Base-by-base conservation (phyloP, 2,888 invertebrate species). In the Aelia acuminata region DNA sequence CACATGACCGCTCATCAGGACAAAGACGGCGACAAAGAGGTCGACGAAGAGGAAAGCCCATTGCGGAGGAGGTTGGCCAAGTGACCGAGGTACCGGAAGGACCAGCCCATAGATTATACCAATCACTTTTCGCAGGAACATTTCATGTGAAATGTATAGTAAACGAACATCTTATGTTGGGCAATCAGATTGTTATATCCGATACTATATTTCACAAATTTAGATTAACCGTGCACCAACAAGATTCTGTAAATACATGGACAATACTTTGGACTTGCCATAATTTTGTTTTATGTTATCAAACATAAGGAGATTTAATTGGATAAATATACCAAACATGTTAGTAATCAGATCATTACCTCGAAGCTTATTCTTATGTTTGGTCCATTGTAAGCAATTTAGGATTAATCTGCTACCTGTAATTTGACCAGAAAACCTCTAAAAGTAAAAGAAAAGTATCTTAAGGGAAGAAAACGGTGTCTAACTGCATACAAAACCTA, bases 1-100 rank as follows among this genome's bases (percentile, higher is more conserved):
- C 98, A 99, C 93, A 98, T 99, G 98, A 98, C 98, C 11, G 98
- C 98, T 5, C 98, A 99, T 92, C 97, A 98, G 93, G 97, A 98
- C 91, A 97, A 97, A 92, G 97, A 96, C 91, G 97, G 97, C 89
- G 97, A 97, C 91, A 93, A 94, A 90, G 94, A 94, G 80, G 95
- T 92, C 31, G 92, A 92, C 13, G 90, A 90, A 57, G 89, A 84
- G 53, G 89, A 89, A 31, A 35, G 53, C 8, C 49, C 80, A 15
- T n/a, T 70, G n/a, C 86, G 90, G 53, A 63, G 89, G 63, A 63
- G 88, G 22, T 18, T 80, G 43, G n/a, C 84, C 63, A 88, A 88
- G 88, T 88, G 88, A 88, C 88, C 43, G 1, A 57, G 84, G 50
- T 63, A 87, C 39, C 63, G 87, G 26, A 87, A 87, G 70, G 87